Base-by-base conservation (phyloP, 2,888 invertebrate genomes). In the Zootermopsis nevadensis region DNA sequence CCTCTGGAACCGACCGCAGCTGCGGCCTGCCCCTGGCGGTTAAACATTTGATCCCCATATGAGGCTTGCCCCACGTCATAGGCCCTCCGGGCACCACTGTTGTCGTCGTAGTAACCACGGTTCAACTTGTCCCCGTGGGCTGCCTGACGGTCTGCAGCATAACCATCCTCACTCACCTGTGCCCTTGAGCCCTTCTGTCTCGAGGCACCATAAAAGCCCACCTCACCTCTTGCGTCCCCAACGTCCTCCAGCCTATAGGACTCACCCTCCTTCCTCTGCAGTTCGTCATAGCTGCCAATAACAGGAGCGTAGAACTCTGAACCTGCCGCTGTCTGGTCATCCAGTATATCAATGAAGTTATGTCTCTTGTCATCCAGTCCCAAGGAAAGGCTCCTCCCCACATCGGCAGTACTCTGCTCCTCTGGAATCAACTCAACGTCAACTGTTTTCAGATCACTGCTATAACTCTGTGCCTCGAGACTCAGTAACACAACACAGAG, bases 11-110 rank as follows among this genome's bases (percentile, higher is more conserved):
- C 85, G 60, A 81, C 30, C 24, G 48, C 69, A 33, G 83, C 84
- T 31, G 72, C 81, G 38, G 81, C 82, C 42, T 83, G 77, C 0
- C 85, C 86, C n/a, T 85, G 81, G 35, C 85, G 83, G 38, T 81
- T 77, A 55, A 84, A 83, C 7, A 83, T 80, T 33, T 85, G 85
- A 33, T 83, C 85, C 22, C 85, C 86, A 35, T 85, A 82, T 31
- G 84, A 77, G 0, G 84, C 83, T 33, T 83, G 85, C 22, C 84
- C 84, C 53, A 84, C 82, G 60, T 86, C 82, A 72, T 85, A 83
- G 8, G 84, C 84, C 35, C 83, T 83, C 31, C 83, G 79, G 7
- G 48, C 83, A 7, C 85, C 84, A 33, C n/a, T 69, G 12, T 53
- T 38, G 35, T 82, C 69, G 4, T 69, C 82, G 48, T 84, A 85